Conservation (phyloP, 2,797 vertebrate species). For the Spondyliosoma cantharus region DNA sequence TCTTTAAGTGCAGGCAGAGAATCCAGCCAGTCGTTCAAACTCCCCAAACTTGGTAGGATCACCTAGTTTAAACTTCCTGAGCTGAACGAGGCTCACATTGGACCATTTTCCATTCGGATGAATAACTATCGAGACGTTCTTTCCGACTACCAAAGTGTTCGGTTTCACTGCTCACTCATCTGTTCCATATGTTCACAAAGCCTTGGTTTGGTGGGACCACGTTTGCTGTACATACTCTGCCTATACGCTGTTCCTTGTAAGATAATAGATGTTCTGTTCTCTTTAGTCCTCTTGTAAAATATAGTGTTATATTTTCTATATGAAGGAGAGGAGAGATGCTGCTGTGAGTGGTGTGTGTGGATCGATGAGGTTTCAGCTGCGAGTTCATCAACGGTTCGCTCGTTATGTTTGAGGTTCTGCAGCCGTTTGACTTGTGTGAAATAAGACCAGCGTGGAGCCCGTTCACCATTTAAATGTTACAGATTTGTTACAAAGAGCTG, state of each 20-base stretch:
- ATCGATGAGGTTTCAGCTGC: slow-evolving; percentile 16
- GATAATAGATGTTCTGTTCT: slow-evolving; percentile 79
- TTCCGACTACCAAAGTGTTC: slow-evolving; percentile 26
- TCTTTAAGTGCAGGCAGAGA: neutral
- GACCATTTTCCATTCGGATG: neutral
- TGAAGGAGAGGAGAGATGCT: slow-evolving; percentile 75
- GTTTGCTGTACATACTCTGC: slow-evolving; percentile 74
- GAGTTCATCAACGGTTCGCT: slow-evolving; percentile 18
- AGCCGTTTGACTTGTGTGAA: slow-evolving; percentile 24
- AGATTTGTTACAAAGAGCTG: neutral
- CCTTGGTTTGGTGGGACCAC: slow-evolving; percentile 16
- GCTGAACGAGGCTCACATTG: neutral
- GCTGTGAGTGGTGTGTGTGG: slow-evolving; percentile 63
- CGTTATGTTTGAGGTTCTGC: slow-evolving; percentile 39
- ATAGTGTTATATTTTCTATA: slow-evolving; percentile 84
- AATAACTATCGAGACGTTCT: neutral
- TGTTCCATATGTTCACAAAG: neutral
- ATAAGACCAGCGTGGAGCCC: slow-evolving; percentile 20
- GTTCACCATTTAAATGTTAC: slow-evolving; percentile 19
- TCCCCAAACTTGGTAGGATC: too few relatives aligned
- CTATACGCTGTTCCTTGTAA: slow-evolving; percentile 72
- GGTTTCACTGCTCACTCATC: slow-evolving; percentile 9
- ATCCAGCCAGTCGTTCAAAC: too few relatives aligned
- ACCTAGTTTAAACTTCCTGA: neutral
- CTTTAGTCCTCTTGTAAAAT: slow-evolving; percentile 79